Conservation (phyloP, 2,888 invertebrate genomes). For the Dasypogon diadema region DNA sequence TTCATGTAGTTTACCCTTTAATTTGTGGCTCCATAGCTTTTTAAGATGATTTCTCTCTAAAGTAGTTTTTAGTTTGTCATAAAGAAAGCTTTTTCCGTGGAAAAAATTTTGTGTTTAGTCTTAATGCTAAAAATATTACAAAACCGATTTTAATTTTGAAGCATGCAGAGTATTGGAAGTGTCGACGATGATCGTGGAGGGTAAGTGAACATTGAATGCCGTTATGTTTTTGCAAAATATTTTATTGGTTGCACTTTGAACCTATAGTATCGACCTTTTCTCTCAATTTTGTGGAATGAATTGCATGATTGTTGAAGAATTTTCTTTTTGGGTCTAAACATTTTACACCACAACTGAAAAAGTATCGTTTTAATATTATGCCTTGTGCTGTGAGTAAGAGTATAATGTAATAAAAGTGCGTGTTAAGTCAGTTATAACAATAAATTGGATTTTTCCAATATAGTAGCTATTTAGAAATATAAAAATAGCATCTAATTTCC, state of each 20-base stretch:
- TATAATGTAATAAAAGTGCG: no score
- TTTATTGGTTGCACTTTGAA: conserved; percentile 5
- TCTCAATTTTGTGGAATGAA: not conserved
- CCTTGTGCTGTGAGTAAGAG: no score
- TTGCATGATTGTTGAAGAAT: not conserved
- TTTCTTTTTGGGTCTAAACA: no score
- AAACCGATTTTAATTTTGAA: conserved; percentile 61
- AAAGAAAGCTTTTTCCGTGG: conserved; percentile 28
- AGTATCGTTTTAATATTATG: no score
- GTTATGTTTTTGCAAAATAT: not conserved
- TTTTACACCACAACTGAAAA: no score
- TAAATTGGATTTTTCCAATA: no score
- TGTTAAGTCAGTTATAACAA: no score
- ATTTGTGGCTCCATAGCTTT: conserved; percentile 48
- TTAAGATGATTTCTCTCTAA: conserved; percentile 2
- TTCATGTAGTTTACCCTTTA: conserved; percentile 24
- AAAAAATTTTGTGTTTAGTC: conserved; percentile 31
- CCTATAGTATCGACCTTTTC: not conserved
- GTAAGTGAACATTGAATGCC: conserved; percentile 65
- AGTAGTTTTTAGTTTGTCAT: conserved; percentile 17
- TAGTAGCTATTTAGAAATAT: no score
- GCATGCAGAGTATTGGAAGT: conserved; percentile 71
- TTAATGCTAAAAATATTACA: conserved; percentile 44
- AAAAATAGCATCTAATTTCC: no score
- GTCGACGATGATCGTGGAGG: conserved; percentile 69